Evolutionary conservation across 1,140 invertebrate species (phyloP).

Genomic region (Neelides sp.): DNA sequence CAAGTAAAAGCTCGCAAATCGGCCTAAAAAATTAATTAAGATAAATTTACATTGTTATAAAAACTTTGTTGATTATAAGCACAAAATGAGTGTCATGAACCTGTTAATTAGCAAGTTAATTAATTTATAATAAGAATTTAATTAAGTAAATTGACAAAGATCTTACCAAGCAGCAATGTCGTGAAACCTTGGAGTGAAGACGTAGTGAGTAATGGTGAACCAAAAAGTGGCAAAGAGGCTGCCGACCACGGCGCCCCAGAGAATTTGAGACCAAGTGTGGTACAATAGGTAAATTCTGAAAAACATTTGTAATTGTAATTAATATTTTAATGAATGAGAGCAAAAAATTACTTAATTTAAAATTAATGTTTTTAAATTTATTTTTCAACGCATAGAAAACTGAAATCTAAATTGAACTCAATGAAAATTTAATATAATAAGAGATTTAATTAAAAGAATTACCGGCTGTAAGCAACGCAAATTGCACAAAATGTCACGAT

Average conservation of each 20-base stretch:
- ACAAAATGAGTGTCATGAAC: conserved; percentile 7
- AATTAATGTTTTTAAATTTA: conserved; percentile 55
- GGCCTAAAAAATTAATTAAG: conserved; percentile 48
- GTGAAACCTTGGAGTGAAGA: conserved; percentile 75
- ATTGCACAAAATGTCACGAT: conserved; percentile 33
- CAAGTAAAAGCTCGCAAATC: conserved; percentile 70
- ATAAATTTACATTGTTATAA: conserved; percentile 5
- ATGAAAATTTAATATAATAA: conserved; percentile 40
- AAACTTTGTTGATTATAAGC: conserved; percentile 29
- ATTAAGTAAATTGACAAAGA: background rate
- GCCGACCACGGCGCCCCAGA: conserved; percentile 60
- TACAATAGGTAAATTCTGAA: conserved; percentile 70
- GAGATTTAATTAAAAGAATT: conserved; percentile 10
- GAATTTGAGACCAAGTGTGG: conserved; percentile 68
- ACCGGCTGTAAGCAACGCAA: conserved; percentile 38
- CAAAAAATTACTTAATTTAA: conserved; percentile 38
- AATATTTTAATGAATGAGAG: background rate
- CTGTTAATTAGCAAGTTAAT: background rate
- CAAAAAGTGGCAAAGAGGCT: conserved; percentile 53
- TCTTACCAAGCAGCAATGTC: conserved; percentile 70
- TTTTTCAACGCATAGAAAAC: conserved; percentile 44
- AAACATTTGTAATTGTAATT: conserved; percentile 14
- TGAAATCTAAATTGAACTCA: conserved; percentile 50
- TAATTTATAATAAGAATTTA: background rate
- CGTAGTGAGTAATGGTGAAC: conserved; percentile 63